These are phyloP conservation scores for Aplysina aerophoba DNA, from an alignment of 37 sponge, comb jelly and placozoan species.

Conservation along the genomic window DNA sequence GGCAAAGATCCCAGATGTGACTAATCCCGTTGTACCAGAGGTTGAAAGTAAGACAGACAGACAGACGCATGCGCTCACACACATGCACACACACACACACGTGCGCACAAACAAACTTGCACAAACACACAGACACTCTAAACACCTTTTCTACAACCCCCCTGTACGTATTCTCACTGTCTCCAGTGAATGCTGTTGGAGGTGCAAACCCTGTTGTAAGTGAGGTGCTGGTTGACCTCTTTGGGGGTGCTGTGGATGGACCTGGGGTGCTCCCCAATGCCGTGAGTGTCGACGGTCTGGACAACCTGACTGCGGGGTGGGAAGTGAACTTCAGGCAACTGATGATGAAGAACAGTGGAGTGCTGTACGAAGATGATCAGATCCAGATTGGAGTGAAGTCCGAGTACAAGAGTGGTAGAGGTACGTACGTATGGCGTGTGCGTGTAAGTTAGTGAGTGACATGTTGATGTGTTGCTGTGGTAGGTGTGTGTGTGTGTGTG, in stretches of 20 bases:
- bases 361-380: conserved; percentile 87
- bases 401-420: conserved; percentile 76
- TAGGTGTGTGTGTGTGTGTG: too few species aligned
- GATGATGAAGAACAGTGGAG: conserved; percentile 84
- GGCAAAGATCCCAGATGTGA: not conserved
- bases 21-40: not conserved
- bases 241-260: conserved; percentile 30
- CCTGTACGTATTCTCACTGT: too few species aligned
- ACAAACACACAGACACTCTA: not conserved
- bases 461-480: too few species aligned
- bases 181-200: too few species aligned
- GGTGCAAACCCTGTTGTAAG: not conserved
- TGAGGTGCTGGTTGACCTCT: conserved; percentile 11
- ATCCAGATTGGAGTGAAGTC: conserved; percentile 96
- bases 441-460: not conserved
- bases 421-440: conserved; percentile 28
- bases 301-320: conserved; percentile 46
- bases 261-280: not conserved
- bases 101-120: not conserved
- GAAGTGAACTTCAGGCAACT: conserved; percentile 61
- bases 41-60: not conserved
- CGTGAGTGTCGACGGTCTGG: not conserved
- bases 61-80: too few species aligned
- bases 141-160: too few species aligned
- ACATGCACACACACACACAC: too few species aligned